Evolutionary conservation across 1,140 invertebrate species (phyloP).

Genomic region (Diachasmimorpha longicaudata): DNA sequence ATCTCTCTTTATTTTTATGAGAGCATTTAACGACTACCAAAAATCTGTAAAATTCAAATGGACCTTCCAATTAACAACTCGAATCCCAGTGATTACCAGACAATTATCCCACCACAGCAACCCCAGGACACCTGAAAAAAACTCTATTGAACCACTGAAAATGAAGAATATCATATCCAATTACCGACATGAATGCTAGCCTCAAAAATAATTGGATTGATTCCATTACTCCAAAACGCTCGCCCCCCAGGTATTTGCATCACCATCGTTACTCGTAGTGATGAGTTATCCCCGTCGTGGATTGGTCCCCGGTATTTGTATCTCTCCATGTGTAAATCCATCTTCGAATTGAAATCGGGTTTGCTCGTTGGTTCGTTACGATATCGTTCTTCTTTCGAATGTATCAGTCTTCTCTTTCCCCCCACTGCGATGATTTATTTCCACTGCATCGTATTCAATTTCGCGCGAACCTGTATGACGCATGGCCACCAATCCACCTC

Average conservation of each 20-base stretch:
- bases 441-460: constrained; percentile 29
- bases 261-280: not conserved
- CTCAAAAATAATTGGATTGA: not conserved
- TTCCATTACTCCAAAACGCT: not conserved
- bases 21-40: too few species aligned
- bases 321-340: not conserved
- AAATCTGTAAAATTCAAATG: too few species aligned
- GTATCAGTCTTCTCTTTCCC: constrained; percentile 14
- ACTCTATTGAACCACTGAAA: too few species aligned
- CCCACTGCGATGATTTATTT: constrained; percentile 25
- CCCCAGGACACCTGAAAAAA: too few species aligned
- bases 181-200: not conserved
- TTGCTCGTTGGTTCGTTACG: constrained; percentile 16
- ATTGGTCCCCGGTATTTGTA: not conserved
- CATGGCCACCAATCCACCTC: not conserved
- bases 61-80: too few species aligned
- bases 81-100: too few species aligned
- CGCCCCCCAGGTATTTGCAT: not conserved
- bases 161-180: not conserved
- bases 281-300: not conserved
- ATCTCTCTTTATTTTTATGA: too few species aligned
- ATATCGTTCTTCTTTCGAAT: constrained; percentile 9
- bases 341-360: constrained; percentile 7
- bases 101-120: too few species aligned
- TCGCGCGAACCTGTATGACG: constrained; percentile 1